phyloP scores from a whole-genome alignment of 2,888 invertebrate genomes.

The Pyrocoelia pectoralis region DNA sequence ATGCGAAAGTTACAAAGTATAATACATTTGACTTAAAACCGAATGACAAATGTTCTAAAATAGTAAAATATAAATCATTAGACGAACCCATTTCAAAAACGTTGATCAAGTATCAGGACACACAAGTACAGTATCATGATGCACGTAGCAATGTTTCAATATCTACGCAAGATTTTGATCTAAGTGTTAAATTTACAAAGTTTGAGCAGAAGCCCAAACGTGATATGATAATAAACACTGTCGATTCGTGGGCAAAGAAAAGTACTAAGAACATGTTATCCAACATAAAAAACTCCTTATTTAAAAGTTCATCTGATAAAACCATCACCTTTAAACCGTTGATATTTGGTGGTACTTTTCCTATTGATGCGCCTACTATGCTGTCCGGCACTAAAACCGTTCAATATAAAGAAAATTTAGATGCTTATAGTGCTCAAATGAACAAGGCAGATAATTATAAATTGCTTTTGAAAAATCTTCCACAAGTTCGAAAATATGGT shows the following conservation, averaged over 20 bases:
- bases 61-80: slow-evolving; percentile 55
- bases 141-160: slow-evolving; percentile 56
- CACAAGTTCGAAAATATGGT: slow-evolving; percentile 56
- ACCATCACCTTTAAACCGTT: slow-evolving; percentile 67
- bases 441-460: slow-evolving; percentile 28
- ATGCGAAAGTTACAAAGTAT: slow-evolving; percentile 55
- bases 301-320: slow-evolving; percentile 51
- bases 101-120: slow-evolving; percentile 35
- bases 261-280: slow-evolving; percentile 53
- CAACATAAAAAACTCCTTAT: slow-evolving; percentile 55
- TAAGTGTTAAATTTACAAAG: slow-evolving; percentile 52
- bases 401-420: not conserved
- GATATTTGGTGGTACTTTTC: slow-evolving; percentile 86
- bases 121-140: slow-evolving; percentile 48
- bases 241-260: slow-evolving; percentile 68
- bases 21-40: slow-evolving; percentile 56
- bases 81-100: slow-evolving; percentile 51
- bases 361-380: slow-evolving; percentile 75
- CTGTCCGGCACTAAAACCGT: slow-evolving; percentile 17
- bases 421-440: not conserved
- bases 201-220: slow-evolving; percentile 54
- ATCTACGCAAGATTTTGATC: slow-evolving; percentile 55
- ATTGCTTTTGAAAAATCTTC: slow-evolving; percentile 36
- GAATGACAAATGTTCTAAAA: slow-evolving; percentile 47
- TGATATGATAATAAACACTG: slow-evolving; percentile 69